Conservation (phyloP, 2,113 vertebrate species). For the Phyllostomus discolor region DNA sequence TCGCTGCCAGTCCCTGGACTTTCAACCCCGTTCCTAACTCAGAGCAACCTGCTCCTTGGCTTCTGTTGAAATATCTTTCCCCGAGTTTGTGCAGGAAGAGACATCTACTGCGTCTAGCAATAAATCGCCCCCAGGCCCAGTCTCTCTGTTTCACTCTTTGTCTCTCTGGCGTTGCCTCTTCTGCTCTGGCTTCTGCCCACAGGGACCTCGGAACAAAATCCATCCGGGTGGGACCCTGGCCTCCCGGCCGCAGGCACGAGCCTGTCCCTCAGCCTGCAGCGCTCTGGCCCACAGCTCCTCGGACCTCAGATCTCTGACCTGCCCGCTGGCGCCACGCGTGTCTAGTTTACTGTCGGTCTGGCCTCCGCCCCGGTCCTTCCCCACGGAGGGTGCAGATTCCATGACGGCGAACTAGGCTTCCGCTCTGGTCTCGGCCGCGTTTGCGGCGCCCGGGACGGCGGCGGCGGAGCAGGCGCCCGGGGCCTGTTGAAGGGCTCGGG, state of each 20-base stretch:
- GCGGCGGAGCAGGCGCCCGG: rapidly evolving
- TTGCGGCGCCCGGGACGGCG: not conserved
- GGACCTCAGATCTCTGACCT: not conserved
- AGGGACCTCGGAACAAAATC: not conserved
- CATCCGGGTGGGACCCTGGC: not conserved
- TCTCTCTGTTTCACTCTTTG: not conserved
- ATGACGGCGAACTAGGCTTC: not conserved
- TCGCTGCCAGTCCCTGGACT: conserved; percentile 60
- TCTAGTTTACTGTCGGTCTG: not conserved
- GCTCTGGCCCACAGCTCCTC: not conserved
- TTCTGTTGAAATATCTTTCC: conserved; percentile 43
- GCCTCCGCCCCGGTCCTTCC: not conserved
- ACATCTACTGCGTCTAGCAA: conserved; percentile 41
- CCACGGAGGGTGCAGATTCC: not conserved
- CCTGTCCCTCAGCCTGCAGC: not conserved
- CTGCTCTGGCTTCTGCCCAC: no score
- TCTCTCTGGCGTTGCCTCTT: no score
- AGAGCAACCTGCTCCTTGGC: conserved; percentile 69
- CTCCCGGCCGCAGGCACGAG: no score
- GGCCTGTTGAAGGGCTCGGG: not conserved
- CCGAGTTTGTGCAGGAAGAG: conserved; percentile 66
- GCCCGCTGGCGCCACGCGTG: not conserved
- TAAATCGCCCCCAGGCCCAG: not conserved
- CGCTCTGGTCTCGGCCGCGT: not conserved
- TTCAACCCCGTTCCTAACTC: conserved; percentile 44